Conservation (phyloP, 2,888 invertebrate species). For the Catocala fraxini region DNA sequence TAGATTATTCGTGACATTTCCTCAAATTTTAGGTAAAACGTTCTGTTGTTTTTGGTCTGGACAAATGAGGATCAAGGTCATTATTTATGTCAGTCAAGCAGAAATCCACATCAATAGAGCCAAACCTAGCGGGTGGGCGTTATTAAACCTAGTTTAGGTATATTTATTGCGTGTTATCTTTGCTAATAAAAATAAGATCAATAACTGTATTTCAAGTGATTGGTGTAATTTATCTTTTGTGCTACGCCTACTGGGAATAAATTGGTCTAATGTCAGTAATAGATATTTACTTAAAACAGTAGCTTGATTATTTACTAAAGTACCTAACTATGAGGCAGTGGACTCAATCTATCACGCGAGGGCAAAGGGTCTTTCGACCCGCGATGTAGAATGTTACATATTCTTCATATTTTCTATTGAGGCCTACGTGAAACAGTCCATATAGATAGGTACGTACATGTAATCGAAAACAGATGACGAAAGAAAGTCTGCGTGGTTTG, state of each 20-base stretch:
- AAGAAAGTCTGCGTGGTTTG: no score
- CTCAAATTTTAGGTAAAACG: conserved; percentile 5
- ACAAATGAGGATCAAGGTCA: conserved; percentile 13
- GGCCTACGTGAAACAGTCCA: no score
- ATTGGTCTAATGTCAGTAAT: conserved; percentile 53
- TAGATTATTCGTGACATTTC: conserved; percentile 11
- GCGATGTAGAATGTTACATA: no score
- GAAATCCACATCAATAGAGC: conserved; percentile 33
- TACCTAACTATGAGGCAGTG: conserved; percentile 11
- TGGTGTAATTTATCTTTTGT: conserved; percentile 55
- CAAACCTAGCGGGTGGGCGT: conserved; percentile 21
- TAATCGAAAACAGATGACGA: no score
- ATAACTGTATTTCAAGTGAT: conserved; percentile 60
- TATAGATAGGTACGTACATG: no score
- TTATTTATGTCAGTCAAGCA: conserved; percentile 17
- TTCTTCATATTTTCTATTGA: no score
- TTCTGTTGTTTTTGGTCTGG: conserved; percentile 16
- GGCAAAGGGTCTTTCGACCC: conserved; percentile 6
- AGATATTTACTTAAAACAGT: conserved; percentile 45
- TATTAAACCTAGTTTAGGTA: conserved; percentile 39
- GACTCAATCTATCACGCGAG: conserved; percentile 20
- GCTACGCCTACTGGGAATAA: conserved; percentile 53
- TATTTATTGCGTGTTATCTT: conserved; percentile 50
- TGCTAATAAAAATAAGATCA: conserved; percentile 52
- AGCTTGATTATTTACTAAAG: conserved; percentile 33